These are phyloP conservation scores for Diloba caeruleocephala DNA, from an alignment of 2,888 invertebrate species.

Conservation along the genomic window DNA sequence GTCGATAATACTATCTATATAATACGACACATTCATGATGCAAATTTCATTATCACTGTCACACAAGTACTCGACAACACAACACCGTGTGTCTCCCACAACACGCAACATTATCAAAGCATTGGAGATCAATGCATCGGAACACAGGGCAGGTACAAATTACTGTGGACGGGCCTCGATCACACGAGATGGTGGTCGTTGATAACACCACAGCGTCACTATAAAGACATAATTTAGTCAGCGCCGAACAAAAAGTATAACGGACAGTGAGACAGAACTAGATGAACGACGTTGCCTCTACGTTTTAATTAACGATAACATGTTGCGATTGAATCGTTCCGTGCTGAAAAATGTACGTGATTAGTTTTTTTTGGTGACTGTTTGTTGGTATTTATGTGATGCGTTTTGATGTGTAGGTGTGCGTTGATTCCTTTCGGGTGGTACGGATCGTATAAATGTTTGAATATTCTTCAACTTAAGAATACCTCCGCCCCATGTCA, in stretches of 20 bases:
- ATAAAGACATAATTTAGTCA: conserved; percentile 88
- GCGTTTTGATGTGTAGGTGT: conserved; percentile 28
- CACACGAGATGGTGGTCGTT: conserved; percentile 80
- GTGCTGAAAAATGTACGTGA: conserved; percentile 63
- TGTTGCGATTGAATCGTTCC: conserved; percentile 78
- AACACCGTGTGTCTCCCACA: conserved; percentile 35
- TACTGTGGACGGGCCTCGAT: conserved; percentile 77
- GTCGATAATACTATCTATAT: no score
- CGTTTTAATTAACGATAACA: conserved; percentile 82
- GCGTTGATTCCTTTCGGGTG: conserved; percentile 17
- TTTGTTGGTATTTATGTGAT: conserved; percentile 42
- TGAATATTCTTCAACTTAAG: background rate
- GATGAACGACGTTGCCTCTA: conserved; percentile 81
- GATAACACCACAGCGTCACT: conserved; percentile 80
- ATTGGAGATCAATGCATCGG: conserved; percentile 70
- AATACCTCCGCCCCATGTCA: no score
- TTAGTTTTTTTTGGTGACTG: conserved; percentile 60
- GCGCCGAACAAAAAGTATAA: conserved; percentile 77
- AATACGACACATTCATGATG: no score
- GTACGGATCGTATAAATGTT: no score
- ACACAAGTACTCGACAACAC: conserved; percentile 1
- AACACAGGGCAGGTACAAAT: conserved; percentile 85
- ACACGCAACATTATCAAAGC: conserved; percentile 53
- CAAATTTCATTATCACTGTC: no score
- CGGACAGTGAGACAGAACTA: conserved; percentile 70